These are phyloP conservation scores for Acrossocheilus wenchowensis DNA, from an alignment of 2,797 vertebrate species.

Conservation along the genomic window DNA sequence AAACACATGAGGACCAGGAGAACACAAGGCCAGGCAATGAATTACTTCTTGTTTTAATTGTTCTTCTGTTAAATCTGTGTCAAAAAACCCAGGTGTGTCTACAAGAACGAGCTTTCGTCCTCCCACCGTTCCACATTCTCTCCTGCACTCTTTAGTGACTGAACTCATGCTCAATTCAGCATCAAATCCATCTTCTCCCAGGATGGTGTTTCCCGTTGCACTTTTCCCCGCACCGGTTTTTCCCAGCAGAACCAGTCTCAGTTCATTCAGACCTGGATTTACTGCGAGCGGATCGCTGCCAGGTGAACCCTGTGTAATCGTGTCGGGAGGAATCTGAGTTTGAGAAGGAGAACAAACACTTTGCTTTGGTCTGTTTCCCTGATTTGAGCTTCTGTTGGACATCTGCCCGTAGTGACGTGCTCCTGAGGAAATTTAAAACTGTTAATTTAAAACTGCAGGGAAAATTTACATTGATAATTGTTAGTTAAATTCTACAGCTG, in stretches of 20 bases:
- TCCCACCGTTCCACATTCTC: neutral
- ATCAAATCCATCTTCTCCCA: neutral
- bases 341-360: too few species aligned
- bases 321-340: too few species aligned
- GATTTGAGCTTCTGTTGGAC: neutral
- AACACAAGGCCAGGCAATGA: constrained; percentile 38
- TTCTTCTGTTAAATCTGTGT: rapidly evolving
- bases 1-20: constrained; percentile 59
- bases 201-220: neutral
- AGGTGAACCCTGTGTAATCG: too few species aligned
- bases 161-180: neutral
- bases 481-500: too few species aligned
- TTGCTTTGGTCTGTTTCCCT: neutral
- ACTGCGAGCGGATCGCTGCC: too few species aligned
- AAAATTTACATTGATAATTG: too few species aligned
- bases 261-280: neutral
- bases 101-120: neutral
- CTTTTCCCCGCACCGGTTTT: neutral
- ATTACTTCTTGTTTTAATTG: neutral
- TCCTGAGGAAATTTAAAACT: neutral
- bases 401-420: neutral
- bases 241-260: neutral
- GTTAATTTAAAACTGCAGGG: too few species aligned
- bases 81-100: neutral
- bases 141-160: neutral